These are phyloP conservation scores for Cremastobaeus sp. DNA, from an alignment of 2,888 invertebrate genomes.

Conservation along the genomic window DNA sequence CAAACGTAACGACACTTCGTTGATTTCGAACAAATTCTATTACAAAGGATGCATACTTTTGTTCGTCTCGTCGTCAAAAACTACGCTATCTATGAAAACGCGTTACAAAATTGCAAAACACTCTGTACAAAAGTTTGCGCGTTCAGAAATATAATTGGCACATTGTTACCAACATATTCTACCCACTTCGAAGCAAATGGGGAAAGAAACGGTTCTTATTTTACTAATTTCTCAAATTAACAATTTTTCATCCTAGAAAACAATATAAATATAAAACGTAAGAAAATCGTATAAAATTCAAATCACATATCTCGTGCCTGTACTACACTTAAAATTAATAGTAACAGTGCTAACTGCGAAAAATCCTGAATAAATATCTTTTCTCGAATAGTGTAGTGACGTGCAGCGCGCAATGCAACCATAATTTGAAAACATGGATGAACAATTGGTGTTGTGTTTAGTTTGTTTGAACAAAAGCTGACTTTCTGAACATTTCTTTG, in stretches of 20 bases:
- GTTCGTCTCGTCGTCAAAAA: conserved; percentile 10
- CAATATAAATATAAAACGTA: neutral
- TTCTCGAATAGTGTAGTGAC: conserved; percentile 12
- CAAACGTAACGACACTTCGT: conserved; percentile 1
- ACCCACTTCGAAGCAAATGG: conserved; percentile 8
- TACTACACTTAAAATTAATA: conserved; percentile 53
- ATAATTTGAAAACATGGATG: neutral
- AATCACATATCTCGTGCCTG: conserved; percentile 53
- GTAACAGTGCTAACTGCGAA: conserved; percentile 32
- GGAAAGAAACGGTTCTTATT: neutral
- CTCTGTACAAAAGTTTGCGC: conserved; percentile 60
- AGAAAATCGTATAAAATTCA: conserved; percentile 20
- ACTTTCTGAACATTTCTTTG: neutral
- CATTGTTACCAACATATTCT: conserved; percentile 24
- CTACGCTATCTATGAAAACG: conserved; percentile 17
- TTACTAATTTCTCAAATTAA: neutral
- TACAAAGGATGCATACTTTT: neutral
- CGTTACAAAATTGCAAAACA: conserved; percentile 46
- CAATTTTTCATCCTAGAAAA: conserved; percentile 9
- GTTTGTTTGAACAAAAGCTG: neutral
- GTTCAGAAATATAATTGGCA: conserved; percentile 38
- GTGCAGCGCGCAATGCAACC: neutral
- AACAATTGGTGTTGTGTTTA: neutral
- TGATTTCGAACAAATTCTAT: no score
- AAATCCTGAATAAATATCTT: conserved; percentile 35